Evolutionary conservation across 2,888 invertebrate genomes (phyloP), one percentile per base, ranked within the genome.

Genomic region (Hoplodrina ambigua): DNA sequence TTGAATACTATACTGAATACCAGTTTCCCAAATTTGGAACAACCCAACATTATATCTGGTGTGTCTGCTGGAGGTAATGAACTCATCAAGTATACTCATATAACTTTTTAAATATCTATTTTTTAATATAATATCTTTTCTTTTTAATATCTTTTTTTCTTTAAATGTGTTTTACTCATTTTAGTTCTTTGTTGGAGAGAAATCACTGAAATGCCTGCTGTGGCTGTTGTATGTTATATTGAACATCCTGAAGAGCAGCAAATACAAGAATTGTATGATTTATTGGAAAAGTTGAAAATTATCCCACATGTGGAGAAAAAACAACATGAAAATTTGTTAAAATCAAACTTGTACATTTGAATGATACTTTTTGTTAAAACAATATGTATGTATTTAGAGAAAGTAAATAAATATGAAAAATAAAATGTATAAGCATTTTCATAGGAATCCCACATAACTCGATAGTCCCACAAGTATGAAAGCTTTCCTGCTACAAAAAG

Each of bases 11-110:
- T 58, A 15, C 61, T 83, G 20, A 81, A 85, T 49, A 80, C 87
- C 17, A 76, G 82, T 37, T 92, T 89, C 81, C 86, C 89, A n/a
- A 91, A 87, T 79, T 85, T 96, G 65, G 96, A 96, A 81, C 96
- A 95, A 82, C 96, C 96, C 33, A 96, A 96, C 85, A 94, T 96
- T 53, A 87, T 96, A 75, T 92, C 94, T 71, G 96, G 96, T 50
- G 88, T 95, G 33, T 86, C 93, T 59, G 96, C 96, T 57, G 96
- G 96, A 92, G 96, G 96, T 96, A 92, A 85, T 25, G 41, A 49
- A 53, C 37, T 37, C 25, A 37, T 46, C 30, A 20, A 33, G 5
- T 58, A 53, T 56, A 44, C 3, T 2, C 25, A 25, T 25, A 25
- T 25, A 25, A 20, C 33, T 49, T 44, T 33, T 53, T 4, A 13